phyloP scores from a whole-genome alignment of 2,888 invertebrate genomes.

The Diarsia dahlii region DNA sequence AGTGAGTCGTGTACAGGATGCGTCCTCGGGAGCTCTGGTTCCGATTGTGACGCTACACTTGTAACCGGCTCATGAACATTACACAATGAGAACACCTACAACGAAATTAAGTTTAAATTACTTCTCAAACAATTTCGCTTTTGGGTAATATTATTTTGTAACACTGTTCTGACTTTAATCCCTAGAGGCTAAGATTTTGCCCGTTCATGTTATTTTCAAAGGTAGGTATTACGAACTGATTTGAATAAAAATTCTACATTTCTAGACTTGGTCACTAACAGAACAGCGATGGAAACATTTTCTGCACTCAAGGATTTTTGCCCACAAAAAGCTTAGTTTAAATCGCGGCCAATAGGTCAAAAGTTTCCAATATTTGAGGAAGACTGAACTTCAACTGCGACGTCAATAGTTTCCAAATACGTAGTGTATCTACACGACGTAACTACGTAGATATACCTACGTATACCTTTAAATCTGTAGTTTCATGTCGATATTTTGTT shows the following conservation, averaged over 20 bases:
- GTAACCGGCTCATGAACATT: slow-evolving; percentile 44
- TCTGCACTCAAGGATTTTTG: background rate
- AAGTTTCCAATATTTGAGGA: slow-evolving; percentile 34
- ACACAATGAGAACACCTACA: slow-evolving; percentile 23
- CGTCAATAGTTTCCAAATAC: slow-evolving; percentile 10
- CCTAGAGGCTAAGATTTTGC: background rate
- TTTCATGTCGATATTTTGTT: background rate
- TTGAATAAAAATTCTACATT: background rate
- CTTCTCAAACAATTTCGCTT: slow-evolving; percentile 1
- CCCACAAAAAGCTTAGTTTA: background rate
- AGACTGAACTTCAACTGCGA: slow-evolving; percentile 7
- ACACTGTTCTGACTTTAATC: background rate
- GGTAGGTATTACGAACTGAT: background rate
- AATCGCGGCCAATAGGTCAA: slow-evolving; percentile 28
- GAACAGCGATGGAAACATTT: background rate
- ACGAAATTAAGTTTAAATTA: slow-evolving; percentile 21
- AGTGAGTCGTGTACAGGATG: slow-evolving; percentile 54
- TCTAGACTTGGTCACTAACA: background rate
- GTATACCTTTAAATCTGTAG: background rate
- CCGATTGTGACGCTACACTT: slow-evolving; percentile 35
- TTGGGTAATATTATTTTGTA: slow-evolving; percentile 2
- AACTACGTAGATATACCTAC: too few relatives aligned
- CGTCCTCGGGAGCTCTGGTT: slow-evolving; percentile 40
- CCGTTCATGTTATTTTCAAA: background rate
- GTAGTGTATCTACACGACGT: too few relatives aligned